Evolutionary conservation across 2,113 vertebrate species (phyloP).

Genomic region (Saguinus imperator): DNA sequence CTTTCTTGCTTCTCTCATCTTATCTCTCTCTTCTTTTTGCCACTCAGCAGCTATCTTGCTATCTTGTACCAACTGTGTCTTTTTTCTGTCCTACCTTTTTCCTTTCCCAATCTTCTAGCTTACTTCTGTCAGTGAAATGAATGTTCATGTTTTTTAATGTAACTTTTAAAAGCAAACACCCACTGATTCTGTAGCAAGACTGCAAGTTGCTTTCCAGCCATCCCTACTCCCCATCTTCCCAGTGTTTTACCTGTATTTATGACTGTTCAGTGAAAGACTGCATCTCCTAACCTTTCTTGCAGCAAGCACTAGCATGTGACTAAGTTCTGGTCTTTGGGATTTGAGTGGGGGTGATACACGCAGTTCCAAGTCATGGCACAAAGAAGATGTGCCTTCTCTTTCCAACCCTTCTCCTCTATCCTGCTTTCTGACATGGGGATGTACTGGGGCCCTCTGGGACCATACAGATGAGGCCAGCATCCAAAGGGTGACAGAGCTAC

Average conservation of each 20-base stretch:
- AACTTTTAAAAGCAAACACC: not conserved
- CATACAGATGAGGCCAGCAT: not conserved
- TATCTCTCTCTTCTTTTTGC: not conserved
- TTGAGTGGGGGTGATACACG: not conserved
- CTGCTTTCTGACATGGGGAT: not conserved
- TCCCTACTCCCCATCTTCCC: not conserved
- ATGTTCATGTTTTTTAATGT: not conserved
- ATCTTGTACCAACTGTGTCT: not conserved
- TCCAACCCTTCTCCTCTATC: not conserved
- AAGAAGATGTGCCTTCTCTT: not conserved
- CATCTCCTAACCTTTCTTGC: not conserved
- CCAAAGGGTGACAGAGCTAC: not conserved
- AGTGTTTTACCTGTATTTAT: not conserved
- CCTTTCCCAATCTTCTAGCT: not conserved
- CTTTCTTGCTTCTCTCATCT: not conserved
- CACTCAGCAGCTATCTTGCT: not conserved
- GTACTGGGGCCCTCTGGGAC: not conserved
- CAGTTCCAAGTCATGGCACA: not conserved
- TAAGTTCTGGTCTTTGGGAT: not conserved
- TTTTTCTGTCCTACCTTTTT: not conserved
- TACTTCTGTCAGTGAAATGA: not conserved
- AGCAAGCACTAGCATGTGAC: not conserved
- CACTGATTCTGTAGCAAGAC: not conserved
- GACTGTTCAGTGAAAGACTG: not conserved
- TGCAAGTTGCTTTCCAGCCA: not conserved